Evolutionary conservation across 1,140 invertebrate species (phyloP).

Genomic region (Atta cephalotes): DNA sequence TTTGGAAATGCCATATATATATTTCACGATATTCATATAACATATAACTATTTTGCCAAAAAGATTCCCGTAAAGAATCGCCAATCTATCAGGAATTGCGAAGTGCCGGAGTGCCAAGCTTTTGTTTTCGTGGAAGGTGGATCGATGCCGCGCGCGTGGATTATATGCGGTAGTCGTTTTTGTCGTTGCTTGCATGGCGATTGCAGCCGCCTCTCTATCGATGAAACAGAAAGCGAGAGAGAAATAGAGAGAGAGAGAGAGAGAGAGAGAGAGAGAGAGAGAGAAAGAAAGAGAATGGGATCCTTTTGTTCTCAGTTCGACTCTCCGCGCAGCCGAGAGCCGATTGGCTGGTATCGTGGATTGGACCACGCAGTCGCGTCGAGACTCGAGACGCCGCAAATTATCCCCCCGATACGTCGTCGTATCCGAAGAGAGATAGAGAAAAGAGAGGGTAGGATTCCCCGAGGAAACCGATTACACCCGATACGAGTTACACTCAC

Average conservation of each 20-base stretch:
- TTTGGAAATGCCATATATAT: not conserved
- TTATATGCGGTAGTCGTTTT: constrained; percentile 61
- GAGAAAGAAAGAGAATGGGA: constrained; percentile 55
- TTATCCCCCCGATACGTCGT: constrained; percentile 73
- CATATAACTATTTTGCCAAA: constrained; percentile 18
- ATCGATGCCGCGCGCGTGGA: constrained; percentile 71
- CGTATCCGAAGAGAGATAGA: constrained; percentile 45
- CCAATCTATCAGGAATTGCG: constrained; percentile 32
- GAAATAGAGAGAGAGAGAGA: not conserved
- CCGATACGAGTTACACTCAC: constrained; percentile 66
- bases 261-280: constrained; percentile 29
- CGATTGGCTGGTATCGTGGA: constrained; percentile 79
- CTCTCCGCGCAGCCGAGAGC: constrained; percentile 75
- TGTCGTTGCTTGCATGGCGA: constrained; percentile 68
- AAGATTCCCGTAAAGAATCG: constrained; percentile 38
- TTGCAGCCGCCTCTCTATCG: constrained; percentile 71
- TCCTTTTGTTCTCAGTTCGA: constrained; percentile 79
- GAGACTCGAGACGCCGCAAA: constrained; percentile 77
- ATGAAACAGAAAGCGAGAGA: constrained; percentile 28
- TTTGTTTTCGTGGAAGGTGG: constrained; percentile 62
- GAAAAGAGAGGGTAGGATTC: constrained; percentile 74
- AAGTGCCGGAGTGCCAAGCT: constrained; percentile 32
- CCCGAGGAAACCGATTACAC: constrained; percentile 76
- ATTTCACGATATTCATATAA: not conserved
- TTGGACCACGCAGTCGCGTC: constrained; percentile 79